phyloP scores from a whole-genome alignment of 2,888 invertebrate genomes.

The Pyrrhopygopsis socrates region DNA sequence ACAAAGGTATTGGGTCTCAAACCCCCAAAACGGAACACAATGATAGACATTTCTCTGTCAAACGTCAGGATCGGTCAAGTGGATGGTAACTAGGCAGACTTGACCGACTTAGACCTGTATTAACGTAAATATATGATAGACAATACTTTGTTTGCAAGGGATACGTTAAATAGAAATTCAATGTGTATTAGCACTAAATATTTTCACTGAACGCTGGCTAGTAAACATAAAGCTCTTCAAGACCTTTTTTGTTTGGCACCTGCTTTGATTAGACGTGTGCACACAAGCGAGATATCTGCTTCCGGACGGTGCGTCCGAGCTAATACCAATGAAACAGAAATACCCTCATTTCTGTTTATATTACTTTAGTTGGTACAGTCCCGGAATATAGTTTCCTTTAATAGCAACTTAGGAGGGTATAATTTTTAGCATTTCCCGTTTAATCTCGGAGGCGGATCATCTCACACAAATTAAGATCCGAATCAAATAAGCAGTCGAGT shows the following conservation, averaged over 20 bases:
- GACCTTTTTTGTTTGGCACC: background rate
- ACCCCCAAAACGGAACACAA: too few species aligned
- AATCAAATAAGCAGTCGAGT: too few species aligned
- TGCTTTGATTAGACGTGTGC: background rate
- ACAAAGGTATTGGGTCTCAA: too few species aligned
- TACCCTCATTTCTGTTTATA: conserved; percentile 12
- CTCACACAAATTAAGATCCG: background rate
- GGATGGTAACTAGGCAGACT: too few species aligned
- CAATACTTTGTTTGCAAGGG: background rate
- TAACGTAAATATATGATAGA: background rate
- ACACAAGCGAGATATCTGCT: background rate
- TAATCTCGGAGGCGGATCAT: background rate
- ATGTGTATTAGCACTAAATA: background rate
- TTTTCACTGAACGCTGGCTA: background rate
- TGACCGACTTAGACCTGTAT: too few species aligned
- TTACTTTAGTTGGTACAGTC: background rate
- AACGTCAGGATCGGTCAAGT: too few species aligned
- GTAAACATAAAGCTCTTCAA: background rate
- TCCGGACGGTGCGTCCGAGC: background rate
- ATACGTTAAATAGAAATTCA: background rate
- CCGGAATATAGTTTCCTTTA: background rate
- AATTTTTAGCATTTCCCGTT: conserved; percentile 1
- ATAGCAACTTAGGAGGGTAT: background rate
- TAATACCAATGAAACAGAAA: conserved; percentile 3
- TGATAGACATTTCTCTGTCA: too few species aligned